phyloP scores from a whole-genome alignment of 30 jellyfish, hydroid and myxozoan species.

The Cassiopea andromeda region DNA sequence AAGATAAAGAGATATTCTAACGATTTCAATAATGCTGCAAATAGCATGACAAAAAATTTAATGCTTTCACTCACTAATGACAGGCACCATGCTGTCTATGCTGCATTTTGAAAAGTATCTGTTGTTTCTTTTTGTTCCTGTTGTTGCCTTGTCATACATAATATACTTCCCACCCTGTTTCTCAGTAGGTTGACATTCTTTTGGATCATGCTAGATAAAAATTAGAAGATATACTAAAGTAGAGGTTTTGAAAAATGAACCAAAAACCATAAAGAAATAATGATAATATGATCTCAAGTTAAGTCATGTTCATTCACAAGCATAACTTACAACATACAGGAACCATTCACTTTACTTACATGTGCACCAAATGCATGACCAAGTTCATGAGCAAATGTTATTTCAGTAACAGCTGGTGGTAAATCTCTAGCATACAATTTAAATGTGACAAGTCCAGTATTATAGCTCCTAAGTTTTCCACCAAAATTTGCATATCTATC shows the following conservation, averaged over 20 bases:
- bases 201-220: conserved; percentile 85
- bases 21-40: not conserved
- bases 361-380: conserved; percentile 98
- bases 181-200: conserved; percentile 74
- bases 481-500: conserved; percentile 92
- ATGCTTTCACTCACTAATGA: conserved; percentile 72
- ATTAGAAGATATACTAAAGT: conserved; percentile 22
- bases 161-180: conserved; percentile 82
- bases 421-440: conserved; percentile 84
- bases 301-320: too few relatives aligned
- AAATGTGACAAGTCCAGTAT: conserved; percentile 92
- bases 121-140: conserved; percentile 76
- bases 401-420: conserved; percentile 92
- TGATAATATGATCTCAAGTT: too few relatives aligned
- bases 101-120: conserved; percentile 86
- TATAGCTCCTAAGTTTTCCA: conserved; percentile 80
- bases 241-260: not conserved
- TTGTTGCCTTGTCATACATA: conserved; percentile 92
- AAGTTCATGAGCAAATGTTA: conserved; percentile 94
- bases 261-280: not conserved
- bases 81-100: conserved; percentile 92
- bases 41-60: too few relatives aligned
- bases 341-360: too few relatives aligned
- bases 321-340: too few relatives aligned
- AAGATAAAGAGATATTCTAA: too few relatives aligned